Percentiles rank a stretch among this genome's conserved stretches.
Conservation (phyloP, 2,888 invertebrate genomes). For the Bedellia somnulentella region DNA sequence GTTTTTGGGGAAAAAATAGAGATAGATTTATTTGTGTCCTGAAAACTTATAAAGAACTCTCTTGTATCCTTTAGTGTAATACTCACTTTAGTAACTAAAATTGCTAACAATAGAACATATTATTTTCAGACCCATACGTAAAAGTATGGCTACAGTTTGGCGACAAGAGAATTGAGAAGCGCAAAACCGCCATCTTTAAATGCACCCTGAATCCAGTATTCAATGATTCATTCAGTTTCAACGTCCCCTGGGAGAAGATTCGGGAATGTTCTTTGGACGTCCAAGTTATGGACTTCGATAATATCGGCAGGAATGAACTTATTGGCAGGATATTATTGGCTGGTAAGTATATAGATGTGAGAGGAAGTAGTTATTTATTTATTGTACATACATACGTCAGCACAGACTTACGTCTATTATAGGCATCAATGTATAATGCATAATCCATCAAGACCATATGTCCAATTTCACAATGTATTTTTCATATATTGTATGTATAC, state of each 20-base stretch:
- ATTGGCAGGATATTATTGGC: slow-evolving; percentile 91
- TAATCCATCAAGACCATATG: too few species aligned
- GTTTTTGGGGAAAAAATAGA: too few species aligned
- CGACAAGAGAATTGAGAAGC: slow-evolving; percentile 91
- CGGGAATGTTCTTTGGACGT: slow-evolving; percentile 92
- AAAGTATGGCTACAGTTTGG: slow-evolving; percentile 97
- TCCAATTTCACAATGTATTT: too few species aligned
- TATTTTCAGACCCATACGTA: slow-evolving; percentile 94
- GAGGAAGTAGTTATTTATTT: too few species aligned
- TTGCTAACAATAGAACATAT: too few species aligned
- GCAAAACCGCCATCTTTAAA: slow-evolving; percentile 92
- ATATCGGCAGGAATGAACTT: slow-evolving; percentile 90
- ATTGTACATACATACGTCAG: too few species aligned
- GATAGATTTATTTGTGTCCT: too few species aligned
- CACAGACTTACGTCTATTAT: too few species aligned
- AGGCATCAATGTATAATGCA: too few species aligned
- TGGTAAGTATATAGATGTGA: slow-evolving; percentile 66
- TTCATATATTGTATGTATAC: too few species aligned
- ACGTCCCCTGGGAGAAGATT: slow-evolving; percentile 96
- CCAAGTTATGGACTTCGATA: slow-evolving; percentile 94
- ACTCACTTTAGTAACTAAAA: too few species aligned
- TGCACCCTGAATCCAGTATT: slow-evolving; percentile 94
- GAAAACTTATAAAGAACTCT: background rate
- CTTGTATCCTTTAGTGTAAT: too few species aligned
- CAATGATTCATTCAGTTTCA: slow-evolving; percentile 94